phyloP scores from a whole-genome alignment of 2,113 vertebrate species.

The Synodontis membranacea region DNA sequence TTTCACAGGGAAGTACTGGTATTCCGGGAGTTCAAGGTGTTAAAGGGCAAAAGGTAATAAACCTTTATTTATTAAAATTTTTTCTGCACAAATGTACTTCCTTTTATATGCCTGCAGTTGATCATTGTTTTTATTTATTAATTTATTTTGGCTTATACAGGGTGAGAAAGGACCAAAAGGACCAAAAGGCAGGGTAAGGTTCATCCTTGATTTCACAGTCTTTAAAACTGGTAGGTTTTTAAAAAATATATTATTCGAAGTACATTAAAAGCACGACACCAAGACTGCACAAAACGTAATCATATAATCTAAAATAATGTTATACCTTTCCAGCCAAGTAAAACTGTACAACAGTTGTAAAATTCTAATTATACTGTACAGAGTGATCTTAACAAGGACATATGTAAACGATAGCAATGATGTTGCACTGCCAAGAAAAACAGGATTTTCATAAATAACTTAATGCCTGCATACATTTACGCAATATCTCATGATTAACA shows the following conservation, averaged over 20 bases:
- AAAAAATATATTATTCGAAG: too few relatives aligned
- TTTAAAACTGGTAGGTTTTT: background rate
- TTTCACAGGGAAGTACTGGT: conserved; percentile 69
- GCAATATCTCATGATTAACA: background rate
- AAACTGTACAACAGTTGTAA: background rate
- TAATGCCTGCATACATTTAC: background rate
- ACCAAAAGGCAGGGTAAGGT: conserved; percentile 70
- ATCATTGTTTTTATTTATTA: conserved; percentile 10
- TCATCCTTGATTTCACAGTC: background rate
- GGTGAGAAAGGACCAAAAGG: conserved; percentile 66
- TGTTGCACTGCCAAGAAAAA: background rate
- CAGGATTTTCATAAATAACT: background rate
- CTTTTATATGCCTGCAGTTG: background rate
- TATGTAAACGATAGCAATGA: background rate
- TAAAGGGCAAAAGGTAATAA: conserved; percentile 67
- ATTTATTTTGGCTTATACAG: conserved; percentile 59
- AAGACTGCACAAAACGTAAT: background rate
- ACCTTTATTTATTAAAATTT: background rate
- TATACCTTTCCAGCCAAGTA: background rate
- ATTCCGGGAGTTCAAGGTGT: conserved; percentile 67
- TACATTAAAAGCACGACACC: background rate
- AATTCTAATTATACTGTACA: conserved; percentile 6
- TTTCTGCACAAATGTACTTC: conserved; percentile 2
- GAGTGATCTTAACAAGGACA: background rate
- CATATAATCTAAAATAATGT: too few relatives aligned